Evolutionary conservation across 2,888 invertebrate genomes (phyloP), one percentile per base, ranked within the genome.

Genomic region (Caenorhabditis afra): DNA sequence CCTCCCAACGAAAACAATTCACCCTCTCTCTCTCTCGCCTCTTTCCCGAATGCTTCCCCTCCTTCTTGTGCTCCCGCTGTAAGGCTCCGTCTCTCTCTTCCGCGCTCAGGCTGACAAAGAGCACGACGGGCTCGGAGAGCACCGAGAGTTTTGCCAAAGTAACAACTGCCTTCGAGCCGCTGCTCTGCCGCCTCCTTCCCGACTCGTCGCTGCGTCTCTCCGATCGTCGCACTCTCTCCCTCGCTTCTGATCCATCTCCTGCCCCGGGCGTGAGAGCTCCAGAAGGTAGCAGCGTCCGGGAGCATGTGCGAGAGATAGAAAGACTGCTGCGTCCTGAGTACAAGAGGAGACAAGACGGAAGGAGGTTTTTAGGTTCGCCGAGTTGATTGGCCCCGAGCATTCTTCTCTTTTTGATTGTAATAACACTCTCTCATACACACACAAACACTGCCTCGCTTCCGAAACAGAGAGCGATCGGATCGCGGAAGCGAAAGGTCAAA

Each of bases 1-100:
- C 45, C 22, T 29, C 35, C 49, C 55, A 47, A 62, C 61, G 71
- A 71, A 62, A 71, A 71, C 62, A 62, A 71, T 71, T 35, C 16
- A 14, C 11, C 39, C 10, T 29, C 35, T n/a, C 12, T 22, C 16
- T 7, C 35, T 53, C 52, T 52, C 23, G 16, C 11, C 10, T 29
- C 29, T 29, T 29, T 29, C 29, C 29, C 29, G 29, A 29, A 29
- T 29, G 29, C 29, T 7, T 29, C 29, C 4, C 29, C 29, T 29
- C 7, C 55, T 55, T 18, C 18, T 12, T 23, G 23, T 50, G 37
- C 49, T 61, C 29, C 23, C 61, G 68, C 59, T 61, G 59, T 59
- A 68, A 68, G 67, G 23, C 58, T 47, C 37, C 52, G 41, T 45
- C 14, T 45, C 20, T n/a, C 10, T 10, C 47, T 8, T 7, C n/a